Conservation (phyloP, 2,113 vertebrate genomes). For the Glaucomys volans region DNA sequence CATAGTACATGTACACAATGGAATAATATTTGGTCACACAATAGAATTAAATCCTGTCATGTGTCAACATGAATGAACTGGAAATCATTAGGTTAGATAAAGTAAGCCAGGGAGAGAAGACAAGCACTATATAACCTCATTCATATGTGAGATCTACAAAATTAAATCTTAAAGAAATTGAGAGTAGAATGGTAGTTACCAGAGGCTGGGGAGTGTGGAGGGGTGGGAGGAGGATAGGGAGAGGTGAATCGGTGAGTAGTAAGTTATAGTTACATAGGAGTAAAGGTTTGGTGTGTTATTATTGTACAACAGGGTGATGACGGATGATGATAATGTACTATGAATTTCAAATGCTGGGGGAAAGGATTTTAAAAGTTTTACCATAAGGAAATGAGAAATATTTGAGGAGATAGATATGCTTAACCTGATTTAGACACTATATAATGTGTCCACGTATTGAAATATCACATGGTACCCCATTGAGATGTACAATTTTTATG, state of each 20-base stretch:
- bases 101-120: neutral
- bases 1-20: neutral
- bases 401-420: neutral
- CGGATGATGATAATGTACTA: too few species aligned
- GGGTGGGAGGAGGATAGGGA: neutral
- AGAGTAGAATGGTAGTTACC: neutral
- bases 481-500: neutral
- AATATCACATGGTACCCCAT: neutral
- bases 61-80: neutral
- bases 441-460: neutral
- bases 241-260: neutral
- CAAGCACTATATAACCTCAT: neutral
- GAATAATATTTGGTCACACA: neutral
- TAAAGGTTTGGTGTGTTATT: neutral
- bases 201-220: neutral
- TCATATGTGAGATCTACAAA: neutral
- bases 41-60: neutral
- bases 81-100: neutral
- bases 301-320: neutral
- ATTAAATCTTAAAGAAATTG: neutral
- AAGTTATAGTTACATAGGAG: neutral
- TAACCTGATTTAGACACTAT: neutral
- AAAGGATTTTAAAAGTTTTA: neutral
- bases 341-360: neutral
- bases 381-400: too few species aligned